Evolutionary conservation across 2,113 vertebrate genomes (phyloP).

Genomic region (Phycodurus eques): DNA sequence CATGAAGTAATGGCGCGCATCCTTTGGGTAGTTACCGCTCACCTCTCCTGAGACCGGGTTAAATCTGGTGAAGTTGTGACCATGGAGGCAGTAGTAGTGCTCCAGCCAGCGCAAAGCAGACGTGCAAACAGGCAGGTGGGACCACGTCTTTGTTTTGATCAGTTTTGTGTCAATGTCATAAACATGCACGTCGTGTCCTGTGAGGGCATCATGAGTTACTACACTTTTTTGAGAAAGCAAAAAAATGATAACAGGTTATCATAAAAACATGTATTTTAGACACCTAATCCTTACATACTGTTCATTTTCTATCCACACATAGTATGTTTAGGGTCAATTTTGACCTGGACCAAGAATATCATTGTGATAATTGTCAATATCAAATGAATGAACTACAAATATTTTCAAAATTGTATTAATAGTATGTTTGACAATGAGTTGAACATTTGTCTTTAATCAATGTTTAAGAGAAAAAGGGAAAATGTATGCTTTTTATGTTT

Average conservation of each 20-base stretch:
- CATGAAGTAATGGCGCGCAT: constrained; percentile 82
- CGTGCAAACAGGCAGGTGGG: constrained; percentile 70
- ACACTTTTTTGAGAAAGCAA: not conserved
- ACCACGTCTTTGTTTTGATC: constrained; percentile 76
- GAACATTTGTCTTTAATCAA: too few species aligned
- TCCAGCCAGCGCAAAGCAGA: constrained; percentile 79
- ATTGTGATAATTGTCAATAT: too few species aligned
- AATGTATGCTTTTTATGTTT: too few species aligned
- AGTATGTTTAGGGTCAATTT: too few species aligned
- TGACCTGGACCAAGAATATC: too few species aligned
- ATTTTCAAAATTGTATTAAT: too few species aligned
- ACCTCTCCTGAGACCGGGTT: constrained; percentile 71
- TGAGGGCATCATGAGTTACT: not conserved
- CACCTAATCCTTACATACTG: not conserved
- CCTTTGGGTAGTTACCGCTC: constrained; percentile 69
- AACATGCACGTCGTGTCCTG: constrained; percentile 64
- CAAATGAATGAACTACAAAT: too few species aligned
- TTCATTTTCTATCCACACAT: not conserved
- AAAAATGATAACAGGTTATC: not conserved
- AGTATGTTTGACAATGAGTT: too few species aligned
- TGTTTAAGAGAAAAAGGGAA: too few species aligned
- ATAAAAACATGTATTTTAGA: too few species aligned
- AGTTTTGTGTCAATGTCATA: constrained; percentile 71
- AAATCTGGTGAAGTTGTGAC: constrained; percentile 80
- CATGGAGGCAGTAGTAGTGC: constrained; percentile 85